Evolutionary conservation across 2,797 vertebrate species (phyloP).

Genomic region (Tenualosa ilisha): DNA sequence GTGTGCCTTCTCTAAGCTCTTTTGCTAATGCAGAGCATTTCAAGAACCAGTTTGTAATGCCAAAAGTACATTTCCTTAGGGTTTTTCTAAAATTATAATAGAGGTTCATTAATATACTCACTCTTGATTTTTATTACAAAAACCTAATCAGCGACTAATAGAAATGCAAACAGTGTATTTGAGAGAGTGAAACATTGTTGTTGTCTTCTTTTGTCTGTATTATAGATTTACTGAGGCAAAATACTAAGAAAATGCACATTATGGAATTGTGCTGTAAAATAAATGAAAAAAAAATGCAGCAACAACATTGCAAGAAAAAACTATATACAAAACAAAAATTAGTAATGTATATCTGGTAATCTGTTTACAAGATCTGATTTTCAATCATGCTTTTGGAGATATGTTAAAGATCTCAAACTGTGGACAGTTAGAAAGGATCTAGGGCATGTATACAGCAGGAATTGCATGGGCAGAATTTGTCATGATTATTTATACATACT

Average conservation of each 20-base stretch:
- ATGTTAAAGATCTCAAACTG: not conserved
- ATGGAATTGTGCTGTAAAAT: not conserved
- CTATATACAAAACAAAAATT: not conserved
- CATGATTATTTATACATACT: slow-evolving; percentile 9
- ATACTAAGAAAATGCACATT: not conserved
- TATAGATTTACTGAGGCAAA: not conserved
- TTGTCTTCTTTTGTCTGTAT: not conserved
- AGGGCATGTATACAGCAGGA: not conserved
- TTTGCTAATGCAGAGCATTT: not conserved
- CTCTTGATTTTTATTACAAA: not conserved
- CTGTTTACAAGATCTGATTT: not conserved
- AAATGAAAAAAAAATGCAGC: not conserved
- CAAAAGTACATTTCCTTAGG: not conserved
- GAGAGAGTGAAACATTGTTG: not conserved
- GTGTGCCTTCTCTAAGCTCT: not conserved
- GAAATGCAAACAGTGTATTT: not conserved
- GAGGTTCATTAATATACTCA: not conserved
- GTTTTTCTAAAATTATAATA: not conserved
- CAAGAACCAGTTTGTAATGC: not conserved
- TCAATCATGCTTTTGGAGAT: not conserved
- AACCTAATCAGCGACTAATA: not conserved
- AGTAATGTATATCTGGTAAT: not conserved
- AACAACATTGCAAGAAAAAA: not conserved
- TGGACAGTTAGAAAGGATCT: not conserved
- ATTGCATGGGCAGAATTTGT: not conserved